A percentile compares a stretch with the other conserved stretches of the same genome.
Evolutionary conservation across 1,140 invertebrate genomes (phyloP).

Genomic region (Andrena cerasifolii): DNA sequence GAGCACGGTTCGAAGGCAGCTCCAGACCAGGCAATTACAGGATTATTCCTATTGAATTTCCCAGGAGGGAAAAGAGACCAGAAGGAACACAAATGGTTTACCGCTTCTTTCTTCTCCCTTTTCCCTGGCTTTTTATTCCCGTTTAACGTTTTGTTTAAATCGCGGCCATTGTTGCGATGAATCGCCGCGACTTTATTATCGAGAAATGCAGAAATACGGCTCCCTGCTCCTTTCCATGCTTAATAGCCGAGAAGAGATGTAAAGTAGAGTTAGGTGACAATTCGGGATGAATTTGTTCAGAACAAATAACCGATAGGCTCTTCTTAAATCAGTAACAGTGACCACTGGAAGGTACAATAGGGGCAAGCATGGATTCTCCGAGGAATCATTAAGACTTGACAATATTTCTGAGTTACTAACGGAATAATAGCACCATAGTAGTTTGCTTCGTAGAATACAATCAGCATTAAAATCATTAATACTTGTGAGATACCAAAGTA

Average conservation of each 20-base stretch:
- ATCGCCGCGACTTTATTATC: not conserved
- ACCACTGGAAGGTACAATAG: too few relatives aligned
- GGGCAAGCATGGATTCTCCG: too few relatives aligned
- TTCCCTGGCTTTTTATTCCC: not conserved
- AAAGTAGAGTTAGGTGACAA: not conserved
- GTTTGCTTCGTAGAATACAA: too few relatives aligned
- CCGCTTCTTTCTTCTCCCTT: not conserved
- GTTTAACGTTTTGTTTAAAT: constrained; percentile 9
- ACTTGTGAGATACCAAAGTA: too few relatives aligned
- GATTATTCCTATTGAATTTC: constrained; percentile 43
- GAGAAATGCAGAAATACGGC: not conserved
- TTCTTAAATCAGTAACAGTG: too few relatives aligned
- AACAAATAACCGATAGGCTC: too few relatives aligned
- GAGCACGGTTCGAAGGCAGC: constrained; percentile 44
- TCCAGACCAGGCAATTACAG: constrained; percentile 58
- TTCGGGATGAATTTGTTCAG: not conserved
- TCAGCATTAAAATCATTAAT: too few relatives aligned
- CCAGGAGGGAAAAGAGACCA: not conserved
- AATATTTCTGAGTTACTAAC: too few relatives aligned
- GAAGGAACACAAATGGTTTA: constrained; percentile 15
- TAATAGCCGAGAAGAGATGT: not conserved
- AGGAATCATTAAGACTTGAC: too few relatives aligned
- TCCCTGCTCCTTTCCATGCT: not conserved
- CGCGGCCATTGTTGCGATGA: not conserved
- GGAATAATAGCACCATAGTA: too few relatives aligned